A percentile compares a stretch with the other conserved stretches of the same genome.
Conservation (phyloP, 2,888 invertebrate species). For the Biston stratarius region DNA sequence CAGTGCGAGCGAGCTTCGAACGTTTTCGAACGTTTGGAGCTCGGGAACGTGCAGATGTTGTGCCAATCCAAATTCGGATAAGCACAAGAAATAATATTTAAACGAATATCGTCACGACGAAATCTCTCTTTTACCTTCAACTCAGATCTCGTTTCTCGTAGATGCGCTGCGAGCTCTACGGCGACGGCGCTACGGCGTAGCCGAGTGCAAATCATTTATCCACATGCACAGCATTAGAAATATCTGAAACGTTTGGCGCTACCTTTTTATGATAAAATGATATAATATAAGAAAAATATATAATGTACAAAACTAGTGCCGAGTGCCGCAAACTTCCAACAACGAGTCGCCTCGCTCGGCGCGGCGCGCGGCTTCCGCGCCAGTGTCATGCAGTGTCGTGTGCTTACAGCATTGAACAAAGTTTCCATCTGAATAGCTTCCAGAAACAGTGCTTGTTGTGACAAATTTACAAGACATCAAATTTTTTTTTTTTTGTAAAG, state of each 20-base stretch:
- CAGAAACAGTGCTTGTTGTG: not conserved
- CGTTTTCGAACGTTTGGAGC: too few species aligned
- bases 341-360: too few species aligned
- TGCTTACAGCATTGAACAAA: not conserved
- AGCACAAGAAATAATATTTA: not conserved
- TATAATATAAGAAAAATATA: not conserved
- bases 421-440: not conserved
- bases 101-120: not conserved
- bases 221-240: too few species aligned
- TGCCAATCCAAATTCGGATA: too few species aligned
- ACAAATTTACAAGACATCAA: not conserved
- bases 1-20: too few species aligned
- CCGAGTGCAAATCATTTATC: not conserved
- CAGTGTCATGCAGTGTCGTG: too few species aligned
- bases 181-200: not conserved
- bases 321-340: not conserved
- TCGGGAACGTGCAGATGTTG: too few species aligned
- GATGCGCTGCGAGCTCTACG: not conserved
- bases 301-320: not conserved
- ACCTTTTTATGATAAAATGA: not conserved
- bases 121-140: not conserved
- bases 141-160: not conserved
- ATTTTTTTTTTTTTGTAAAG: too few species aligned
- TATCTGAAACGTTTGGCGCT: not conserved
- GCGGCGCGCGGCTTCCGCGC: not conserved